Conservation (phyloP, 92 coral and sea anemone species). For the Pocillopora grandis region DNA sequence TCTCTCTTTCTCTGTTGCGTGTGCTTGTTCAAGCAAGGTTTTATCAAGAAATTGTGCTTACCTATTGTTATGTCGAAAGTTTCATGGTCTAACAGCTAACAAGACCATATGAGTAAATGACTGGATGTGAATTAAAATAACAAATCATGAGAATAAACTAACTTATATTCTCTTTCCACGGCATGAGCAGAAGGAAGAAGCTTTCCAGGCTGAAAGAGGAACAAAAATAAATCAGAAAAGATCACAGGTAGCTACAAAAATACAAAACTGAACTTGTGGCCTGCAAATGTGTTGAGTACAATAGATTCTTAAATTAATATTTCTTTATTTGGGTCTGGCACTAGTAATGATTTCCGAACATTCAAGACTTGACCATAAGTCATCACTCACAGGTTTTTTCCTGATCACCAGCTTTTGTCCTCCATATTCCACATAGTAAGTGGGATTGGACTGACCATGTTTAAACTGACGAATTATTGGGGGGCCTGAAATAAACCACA, state of each 20-base stretch:
- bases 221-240: background rate
- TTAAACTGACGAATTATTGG: slow-evolving; percentile 83
- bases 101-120: too few relatives aligned
- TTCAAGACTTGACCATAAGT: background rate
- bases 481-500: slow-evolving; percentile 45
- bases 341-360: too few relatives aligned
- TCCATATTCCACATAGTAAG: slow-evolving; percentile 92
- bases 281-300: too few relatives aligned
- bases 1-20: too few relatives aligned
- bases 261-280: too few relatives aligned
- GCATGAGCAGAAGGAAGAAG: slow-evolving; percentile 98
- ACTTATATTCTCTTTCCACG: slow-evolving; percentile 95
- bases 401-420: slow-evolving; percentile 83
- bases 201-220: slow-evolving; percentile 83
- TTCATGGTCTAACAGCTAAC: too few relatives aligned
- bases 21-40: too few relatives aligned
- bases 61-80: too few relatives aligned
- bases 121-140: background rate
- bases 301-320: too few relatives aligned
- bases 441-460: slow-evolving; percentile 98
- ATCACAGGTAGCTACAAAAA: too few relatives aligned
- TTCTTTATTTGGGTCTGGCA: too few relatives aligned
- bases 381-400: slow-evolving; percentile 84
- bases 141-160: background rate
- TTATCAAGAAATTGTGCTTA: too few relatives aligned